phyloP scores from a whole-genome alignment of 2,113 vertebrate species.

The Anas platyrhynchos region DNA sequence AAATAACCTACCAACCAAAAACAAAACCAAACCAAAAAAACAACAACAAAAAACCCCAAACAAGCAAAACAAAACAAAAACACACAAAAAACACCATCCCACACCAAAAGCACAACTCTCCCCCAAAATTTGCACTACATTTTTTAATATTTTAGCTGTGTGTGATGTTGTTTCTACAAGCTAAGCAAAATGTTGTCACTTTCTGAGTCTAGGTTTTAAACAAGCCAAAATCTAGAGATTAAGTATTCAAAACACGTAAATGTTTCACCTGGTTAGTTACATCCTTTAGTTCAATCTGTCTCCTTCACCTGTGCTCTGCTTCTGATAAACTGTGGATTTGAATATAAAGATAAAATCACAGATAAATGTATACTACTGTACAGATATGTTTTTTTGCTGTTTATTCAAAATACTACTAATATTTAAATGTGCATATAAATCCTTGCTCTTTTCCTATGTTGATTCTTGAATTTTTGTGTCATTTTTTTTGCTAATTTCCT shows the following conservation, averaged over 20 bases:
- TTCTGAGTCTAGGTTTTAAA: constrained; percentile 46
- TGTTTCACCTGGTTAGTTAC: not conserved
- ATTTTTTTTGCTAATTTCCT: not conserved
- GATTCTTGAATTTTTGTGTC: not conserved
- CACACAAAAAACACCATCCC: too few relatives aligned
- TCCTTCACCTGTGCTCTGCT: constrained; percentile 14
- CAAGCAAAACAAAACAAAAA: too few relatives aligned
- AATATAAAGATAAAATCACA: constrained; percentile 37
- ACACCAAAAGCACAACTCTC: too few relatives aligned
- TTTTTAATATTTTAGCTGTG: constrained; percentile 68
- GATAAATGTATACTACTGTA: not conserved
- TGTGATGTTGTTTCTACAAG: constrained; percentile 60
- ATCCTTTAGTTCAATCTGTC: constrained; percentile 2
- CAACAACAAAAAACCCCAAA: not conserved
- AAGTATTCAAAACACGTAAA: constrained; percentile 50
- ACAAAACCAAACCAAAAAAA: not conserved
- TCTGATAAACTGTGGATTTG: not conserved
- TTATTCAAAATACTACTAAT: constrained; percentile 13
- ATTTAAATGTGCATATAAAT: constrained; percentile 14
- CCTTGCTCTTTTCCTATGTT: not conserved
- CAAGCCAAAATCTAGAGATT: constrained; percentile 59
- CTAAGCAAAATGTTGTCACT: constrained; percentile 68
- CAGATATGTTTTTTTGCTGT: not conserved
- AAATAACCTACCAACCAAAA: not conserved
- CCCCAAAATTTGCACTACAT: constrained; percentile 29